phyloP scores from a whole-genome alignment of 2,113 vertebrate species.

The Anolis carolinensis region DNA sequence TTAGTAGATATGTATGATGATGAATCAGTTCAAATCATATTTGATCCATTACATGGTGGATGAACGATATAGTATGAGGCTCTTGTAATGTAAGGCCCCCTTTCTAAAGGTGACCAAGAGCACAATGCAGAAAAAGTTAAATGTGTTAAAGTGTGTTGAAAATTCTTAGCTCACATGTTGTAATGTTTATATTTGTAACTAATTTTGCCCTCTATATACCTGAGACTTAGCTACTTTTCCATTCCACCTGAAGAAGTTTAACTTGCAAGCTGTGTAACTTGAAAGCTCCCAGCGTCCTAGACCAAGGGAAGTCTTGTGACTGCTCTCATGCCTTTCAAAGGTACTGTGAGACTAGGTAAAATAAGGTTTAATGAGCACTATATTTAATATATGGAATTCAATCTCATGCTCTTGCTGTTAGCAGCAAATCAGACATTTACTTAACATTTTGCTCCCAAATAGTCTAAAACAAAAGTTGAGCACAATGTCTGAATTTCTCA shows the following conservation, averaged over 20 bases:
- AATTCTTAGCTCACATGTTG: neutral
- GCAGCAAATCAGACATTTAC: neutral
- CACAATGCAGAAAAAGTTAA: neutral
- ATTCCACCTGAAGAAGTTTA: conserved; percentile 9
- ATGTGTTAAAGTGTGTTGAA: neutral
- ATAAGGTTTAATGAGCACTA: conserved; percentile 22
- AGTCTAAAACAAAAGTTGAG: neutral
- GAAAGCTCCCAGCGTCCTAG: conserved; percentile 21
- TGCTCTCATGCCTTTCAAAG: conserved; percentile 7
- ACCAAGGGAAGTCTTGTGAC: conserved; percentile 14
- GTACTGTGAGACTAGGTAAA: conserved; percentile 17
- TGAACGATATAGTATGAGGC: neutral
- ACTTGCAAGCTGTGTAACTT: conserved; percentile 20
- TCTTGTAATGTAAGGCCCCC: neutral
- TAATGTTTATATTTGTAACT: conserved; percentile 2
- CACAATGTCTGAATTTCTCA: conserved; percentile 1
- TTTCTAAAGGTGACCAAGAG: neutral
- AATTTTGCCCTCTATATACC: conserved; percentile 15
- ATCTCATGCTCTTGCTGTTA: neutral
- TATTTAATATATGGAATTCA: conserved; percentile 5
- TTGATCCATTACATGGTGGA: neutral
- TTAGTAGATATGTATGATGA: neutral
- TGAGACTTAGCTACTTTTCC: conserved; percentile 19
- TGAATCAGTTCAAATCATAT: neutral
- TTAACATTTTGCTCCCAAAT: conserved; percentile 1